Percentiles rank a stretch among this genome's conserved stretches.
Evolutionary conservation across 2,888 invertebrate species (phyloP).

Genomic region (Agriotes lineatus): DNA sequence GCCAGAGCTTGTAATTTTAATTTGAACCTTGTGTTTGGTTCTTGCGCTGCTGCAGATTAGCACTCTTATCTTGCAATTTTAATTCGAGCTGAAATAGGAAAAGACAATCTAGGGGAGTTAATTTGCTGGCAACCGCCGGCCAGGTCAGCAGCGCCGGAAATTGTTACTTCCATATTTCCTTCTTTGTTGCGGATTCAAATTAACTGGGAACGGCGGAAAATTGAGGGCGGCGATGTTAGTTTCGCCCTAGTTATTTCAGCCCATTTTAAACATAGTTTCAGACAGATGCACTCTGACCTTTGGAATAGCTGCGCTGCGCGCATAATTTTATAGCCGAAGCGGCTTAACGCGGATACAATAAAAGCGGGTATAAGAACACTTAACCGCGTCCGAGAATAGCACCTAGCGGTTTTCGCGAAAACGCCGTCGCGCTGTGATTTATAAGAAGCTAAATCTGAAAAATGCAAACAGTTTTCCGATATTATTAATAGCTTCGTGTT

Average conservation of each 20-base stretch:
- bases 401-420: not conserved
- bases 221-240: not conserved
- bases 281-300: constrained; percentile 20
- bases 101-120: no score
- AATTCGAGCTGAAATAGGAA: no score
- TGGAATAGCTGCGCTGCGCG: constrained; percentile 2
- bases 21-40: no score
- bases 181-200: no score
- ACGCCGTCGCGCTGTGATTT: not conserved
- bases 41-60: no score
- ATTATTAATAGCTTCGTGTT: constrained; percentile 15
- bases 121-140: no score
- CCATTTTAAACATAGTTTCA: constrained; percentile 11
- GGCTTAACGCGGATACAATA: constrained; percentile 24
- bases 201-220: not conserved
- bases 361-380: not conserved
- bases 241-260: constrained; percentile 9
- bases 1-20: no score
- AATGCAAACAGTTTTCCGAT: not conserved
- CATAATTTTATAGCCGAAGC: constrained; percentile 16
- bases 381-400: constrained; percentile 8
- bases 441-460: constrained; percentile 4
- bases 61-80: no score
- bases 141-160: no score
- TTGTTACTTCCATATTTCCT: no score